Base-by-base conservation (phyloP, 2,797 vertebrate genomes). In the Enteromius radiatus region DNA sequence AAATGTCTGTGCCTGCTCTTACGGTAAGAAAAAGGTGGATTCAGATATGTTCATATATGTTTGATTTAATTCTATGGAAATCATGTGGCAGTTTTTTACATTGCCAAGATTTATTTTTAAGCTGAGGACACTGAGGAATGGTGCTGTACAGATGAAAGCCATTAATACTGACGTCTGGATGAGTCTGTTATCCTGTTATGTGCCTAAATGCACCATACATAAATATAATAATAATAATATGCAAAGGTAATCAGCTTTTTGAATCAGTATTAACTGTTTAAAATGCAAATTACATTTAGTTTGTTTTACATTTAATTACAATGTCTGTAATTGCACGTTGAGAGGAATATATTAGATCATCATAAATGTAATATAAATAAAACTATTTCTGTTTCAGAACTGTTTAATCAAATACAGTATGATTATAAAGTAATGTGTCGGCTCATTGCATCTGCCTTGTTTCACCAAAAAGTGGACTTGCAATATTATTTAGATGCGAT, bases 191-290 rank as follows among this genome's bases (percentile, higher is more conserved):
- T 59, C 23, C 11, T 45, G 17, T 43, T 1, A 41, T 43, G 38
- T 61, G 78, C 68, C 78, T 71, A 11, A 80, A 80, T 49, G 31
- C 26, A 31, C 15, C 3, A 12, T 31, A 10, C 76, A 15, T 49
- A 2, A 31, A n/a, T 77, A 15, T 17, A n/a, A 67, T 36, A 73
- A 52, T 36, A 54, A 36, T 15, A 52, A n/a, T 54, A 41, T 41
- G n/a, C 23, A 43, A 17, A 38, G 1, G 36, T 69, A 12, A 52
- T 67, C 1, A 9, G 52, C 5, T 56, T 56, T 56, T 56, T 3
- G 1, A 1, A 69, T 80, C 67, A 71, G 52, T 80, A 59, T 78
- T 79, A 54, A 52, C 45, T 15, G 14, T 19, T 47, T 54, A 43
- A 9, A 23, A 21, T 74, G 49, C 49, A 74, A 8, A 65, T 10